Conservation (phyloP, 2,888 invertebrate genomes). For the Thysanoteuthis rhombus region DNA sequence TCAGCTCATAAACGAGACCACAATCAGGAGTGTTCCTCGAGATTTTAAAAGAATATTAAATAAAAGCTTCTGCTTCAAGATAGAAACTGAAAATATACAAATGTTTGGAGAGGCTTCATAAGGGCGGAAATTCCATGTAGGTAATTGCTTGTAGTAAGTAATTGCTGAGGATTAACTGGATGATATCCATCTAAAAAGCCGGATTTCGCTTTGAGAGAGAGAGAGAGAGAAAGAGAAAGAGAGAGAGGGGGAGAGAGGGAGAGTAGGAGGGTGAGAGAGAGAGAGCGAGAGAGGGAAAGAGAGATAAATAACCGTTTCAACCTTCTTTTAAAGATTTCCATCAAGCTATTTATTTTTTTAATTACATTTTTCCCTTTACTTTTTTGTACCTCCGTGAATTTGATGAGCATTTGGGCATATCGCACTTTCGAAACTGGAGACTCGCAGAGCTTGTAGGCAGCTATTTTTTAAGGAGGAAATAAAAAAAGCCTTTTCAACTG, state of each 20-base stretch:
- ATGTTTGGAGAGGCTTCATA: too few relatives aligned
- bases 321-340: not conserved
- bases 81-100: too few relatives aligned
- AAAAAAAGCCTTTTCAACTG: not conserved
- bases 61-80: too few relatives aligned
- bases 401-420: not conserved
- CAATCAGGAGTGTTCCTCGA: too few relatives aligned
- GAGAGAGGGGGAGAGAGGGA: not conserved
- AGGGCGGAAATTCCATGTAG: too few relatives aligned
- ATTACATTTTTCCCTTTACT: not conserved
- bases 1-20: too few relatives aligned
- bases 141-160: too few relatives aligned
- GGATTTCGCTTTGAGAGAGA: not conserved
- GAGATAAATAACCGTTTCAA: not conserved
- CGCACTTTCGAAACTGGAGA: not conserved
- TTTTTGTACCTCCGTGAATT: not conserved
- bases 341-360: not conserved
- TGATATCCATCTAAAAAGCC: too few relatives aligned
- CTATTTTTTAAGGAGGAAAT: too few relatives aligned
- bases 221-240: not conserved
- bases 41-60: too few relatives aligned
- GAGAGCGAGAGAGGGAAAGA: not conserved
- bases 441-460: not conserved
- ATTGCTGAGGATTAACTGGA: too few relatives aligned
- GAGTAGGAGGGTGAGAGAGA: not conserved